Base-by-base conservation (phyloP, 2,888 invertebrate genomes). In the Branchellion lobata region DNA sequence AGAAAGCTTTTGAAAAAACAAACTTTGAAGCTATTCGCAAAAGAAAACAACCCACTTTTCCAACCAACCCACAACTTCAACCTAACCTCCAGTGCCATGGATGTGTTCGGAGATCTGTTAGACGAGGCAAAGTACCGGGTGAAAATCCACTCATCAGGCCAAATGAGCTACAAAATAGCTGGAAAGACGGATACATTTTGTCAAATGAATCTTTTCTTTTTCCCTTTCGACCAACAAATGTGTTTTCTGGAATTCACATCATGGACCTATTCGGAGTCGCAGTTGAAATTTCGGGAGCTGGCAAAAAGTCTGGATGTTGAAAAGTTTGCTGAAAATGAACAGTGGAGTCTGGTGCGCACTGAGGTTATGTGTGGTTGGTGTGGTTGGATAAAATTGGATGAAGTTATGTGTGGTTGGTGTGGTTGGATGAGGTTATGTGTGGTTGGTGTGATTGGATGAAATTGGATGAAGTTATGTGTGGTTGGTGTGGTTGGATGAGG, bases 81-180 rank as follows among this genome's bases (percentile, higher is more conserved):
- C n/a, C n/a, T n/a, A n/a, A n/a, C n/a, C n/a, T n/a, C n/a, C n/a
- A 57, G 61, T n/a, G 61, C 61, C 21, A 24, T 24, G 24, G 61
- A 57, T n/a, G 61, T 57, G 61, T 57, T 57, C 21, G 61, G 61
- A 57, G 61, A 57, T n/a, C 61, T 57, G 61, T 24, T 57, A n/a
- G 61, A 57, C 61, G n/a, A 57, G 61, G 24, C 21, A 24, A 57
- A 57, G 21, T 24, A 57, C 24, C 8, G n/a, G 21, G 61, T 57
- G 14, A 57, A 57, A 57, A 3, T 57, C 3, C 21, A 57, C 61
- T 24, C 61, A 5, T 14, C 21, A 3, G 61, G 61, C 3, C 21
- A 57, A n/a, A 57, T n/a, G 61, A 24, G n/a, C 24, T 57, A 57
- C 24, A 57, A 57, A n/a, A 57, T 57, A 24, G 61, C 61, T 24